Conservation (phyloP, 1,140 invertebrate species). For the Aporrectodea caliginosa region DNA sequence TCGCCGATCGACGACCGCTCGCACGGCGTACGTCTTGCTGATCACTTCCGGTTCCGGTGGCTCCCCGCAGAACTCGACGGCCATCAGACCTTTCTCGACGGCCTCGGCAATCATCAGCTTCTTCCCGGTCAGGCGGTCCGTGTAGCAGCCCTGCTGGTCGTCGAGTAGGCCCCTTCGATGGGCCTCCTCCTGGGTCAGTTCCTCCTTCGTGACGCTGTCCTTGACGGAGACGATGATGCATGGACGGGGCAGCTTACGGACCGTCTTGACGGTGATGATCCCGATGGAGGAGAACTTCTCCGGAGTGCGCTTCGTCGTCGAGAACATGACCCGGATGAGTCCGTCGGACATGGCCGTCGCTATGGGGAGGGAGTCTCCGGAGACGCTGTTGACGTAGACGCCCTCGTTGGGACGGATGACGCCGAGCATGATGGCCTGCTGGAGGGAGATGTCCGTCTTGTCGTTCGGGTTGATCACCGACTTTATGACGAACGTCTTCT, state of each 20-base stretch:
- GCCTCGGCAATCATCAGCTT: slow-evolving; percentile 46
- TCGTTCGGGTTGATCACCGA: slow-evolving; percentile 13
- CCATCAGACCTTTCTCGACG: slow-evolving; percentile 45
- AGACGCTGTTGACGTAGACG: slow-evolving; percentile 21
- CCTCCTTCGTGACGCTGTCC: slow-evolving; percentile 42
- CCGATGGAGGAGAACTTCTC: slow-evolving; percentile 42
- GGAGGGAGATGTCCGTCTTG: slow-evolving; percentile 29
- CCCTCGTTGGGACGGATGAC: slow-evolving; percentile 35
- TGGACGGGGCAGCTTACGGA: slow-evolving; percentile 41
- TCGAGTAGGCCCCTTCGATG: slow-evolving; percentile 40
- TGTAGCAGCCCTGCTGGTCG: slow-evolving; percentile 38
- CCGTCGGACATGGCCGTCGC: slow-evolving; percentile 26
- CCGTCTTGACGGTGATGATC: slow-evolving; percentile 51
- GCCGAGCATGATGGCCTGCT: slow-evolving; percentile 46
- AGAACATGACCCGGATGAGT: slow-evolving; percentile 23
- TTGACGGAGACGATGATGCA: slow-evolving; percentile 45
- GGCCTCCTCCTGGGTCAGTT: slow-evolving; percentile 39
- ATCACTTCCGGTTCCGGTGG: slow-evolving; percentile 35
- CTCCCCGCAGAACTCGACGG: slow-evolving; percentile 18
- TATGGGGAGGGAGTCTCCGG: slow-evolving; percentile 12
- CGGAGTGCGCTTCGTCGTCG: slow-evolving; percentile 13
- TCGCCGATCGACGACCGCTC: slow-evolving; percentile 48
- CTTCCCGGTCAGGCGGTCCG: slow-evolving; percentile 41
- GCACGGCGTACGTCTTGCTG: slow-evolving; percentile 50
- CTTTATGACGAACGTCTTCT: slow-evolving; percentile 35